Evolutionary conservation across 2,888 invertebrate genomes (phyloP).

Genomic region (Hydriomena furcata): DNA sequence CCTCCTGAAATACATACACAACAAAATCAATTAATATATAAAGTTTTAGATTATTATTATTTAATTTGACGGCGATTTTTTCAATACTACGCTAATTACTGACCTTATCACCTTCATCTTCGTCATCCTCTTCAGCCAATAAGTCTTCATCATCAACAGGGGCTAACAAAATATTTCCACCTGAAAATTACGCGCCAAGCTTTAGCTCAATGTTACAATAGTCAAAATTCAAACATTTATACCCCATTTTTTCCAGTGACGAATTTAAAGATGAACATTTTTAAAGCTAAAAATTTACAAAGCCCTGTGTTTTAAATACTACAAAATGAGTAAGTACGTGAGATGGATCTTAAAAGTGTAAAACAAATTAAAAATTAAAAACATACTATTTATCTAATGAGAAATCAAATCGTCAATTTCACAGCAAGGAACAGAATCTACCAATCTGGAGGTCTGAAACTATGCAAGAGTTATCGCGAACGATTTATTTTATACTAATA

Average conservation of each 20-base stretch:
- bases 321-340: background rate
- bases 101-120: conserved; percentile 95
- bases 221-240: background rate
- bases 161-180: conserved; percentile 70
- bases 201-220: background rate
- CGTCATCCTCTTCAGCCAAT: conserved; percentile 90
- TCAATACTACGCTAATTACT: too few species aligned
- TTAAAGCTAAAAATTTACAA: background rate
- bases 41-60: too few species aligned
- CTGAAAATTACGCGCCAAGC: conserved; percentile 45
- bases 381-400: too few species aligned
- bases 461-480: too few species aligned
- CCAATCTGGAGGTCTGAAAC: too few species aligned
- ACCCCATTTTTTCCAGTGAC: too few species aligned
- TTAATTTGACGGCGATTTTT: too few species aligned
- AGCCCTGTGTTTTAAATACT: background rate
- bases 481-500: too few species aligned
- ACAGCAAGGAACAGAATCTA: too few species aligned
- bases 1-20: conserved; percentile 86
- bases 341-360: too few species aligned
- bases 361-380: too few species aligned
- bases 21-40: background rate
- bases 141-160: conserved; percentile 87
- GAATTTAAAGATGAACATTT: background rate
- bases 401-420: too few species aligned